phyloP scores from a whole-genome alignment of 2,888 invertebrate genomes.

The Nymphalis urticae region DNA sequence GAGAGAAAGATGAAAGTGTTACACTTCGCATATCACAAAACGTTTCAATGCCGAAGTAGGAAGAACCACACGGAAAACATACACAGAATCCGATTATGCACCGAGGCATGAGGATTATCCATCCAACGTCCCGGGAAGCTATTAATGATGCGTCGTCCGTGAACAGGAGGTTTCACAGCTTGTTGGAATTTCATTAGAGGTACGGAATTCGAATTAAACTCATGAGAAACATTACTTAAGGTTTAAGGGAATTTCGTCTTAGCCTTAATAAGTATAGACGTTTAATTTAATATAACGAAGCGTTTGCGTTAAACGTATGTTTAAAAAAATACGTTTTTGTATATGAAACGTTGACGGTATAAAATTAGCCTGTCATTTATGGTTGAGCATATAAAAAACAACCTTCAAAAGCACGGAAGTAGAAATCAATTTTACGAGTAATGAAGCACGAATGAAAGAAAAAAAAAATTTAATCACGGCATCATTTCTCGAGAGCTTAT shows the following conservation, averaged over 20 bases:
- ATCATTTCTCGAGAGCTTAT: no score
- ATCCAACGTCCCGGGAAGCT: constrained; percentile 17
- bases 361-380: no score
- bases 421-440: no score
- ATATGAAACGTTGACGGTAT: no score
- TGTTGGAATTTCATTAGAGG: constrained; percentile 71
- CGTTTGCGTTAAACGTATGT: not conserved
- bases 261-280: constrained; percentile 24
- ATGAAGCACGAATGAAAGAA: no score
- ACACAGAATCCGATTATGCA: constrained; percentile 22
- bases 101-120: constrained; percentile 23
- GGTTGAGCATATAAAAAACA: no score
- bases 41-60: not conserved
- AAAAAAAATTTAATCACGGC: no score
- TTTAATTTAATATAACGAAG: not conserved
- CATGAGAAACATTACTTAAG: constrained; percentile 32
- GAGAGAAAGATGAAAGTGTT: not conserved
- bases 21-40: not conserved
- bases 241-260: constrained; percentile 49
- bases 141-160: constrained; percentile 29
- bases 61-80: not conserved
- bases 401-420: no score
- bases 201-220: constrained; percentile 64
- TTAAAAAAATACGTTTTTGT: not conserved
- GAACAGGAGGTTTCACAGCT: constrained; percentile 44